Percentiles rank a stretch among this genome's conserved stretches.
These are phyloP conservation scores for Triplophysa yarkandensis DNA, from an alignment of 2,797 vertebrate genomes.

Conservation along the genomic window DNA sequence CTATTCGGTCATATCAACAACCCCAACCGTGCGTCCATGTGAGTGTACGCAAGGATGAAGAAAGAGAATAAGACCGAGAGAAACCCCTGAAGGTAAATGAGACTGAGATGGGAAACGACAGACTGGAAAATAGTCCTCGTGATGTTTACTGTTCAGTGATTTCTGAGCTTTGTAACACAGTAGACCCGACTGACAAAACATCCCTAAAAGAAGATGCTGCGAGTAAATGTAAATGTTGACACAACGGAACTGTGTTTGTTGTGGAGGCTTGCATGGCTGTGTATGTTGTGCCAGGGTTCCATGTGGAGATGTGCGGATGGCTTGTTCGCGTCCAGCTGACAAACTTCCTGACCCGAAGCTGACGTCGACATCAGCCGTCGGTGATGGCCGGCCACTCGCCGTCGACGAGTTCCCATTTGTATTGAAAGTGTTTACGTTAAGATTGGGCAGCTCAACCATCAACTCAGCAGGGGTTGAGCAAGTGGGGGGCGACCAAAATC, in stretches of 20 bases:
- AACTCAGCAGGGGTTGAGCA: constrained; percentile 30
- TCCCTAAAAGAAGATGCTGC: neutral
- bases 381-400: constrained; percentile 56
- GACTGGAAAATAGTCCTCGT: neutral
- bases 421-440: constrained; percentile 62
- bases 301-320: constrained; percentile 52
- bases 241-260: constrained; percentile 9
- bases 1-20: neutral
- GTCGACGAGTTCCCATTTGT: constrained; percentile 54
- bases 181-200: neutral
- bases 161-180: neutral
- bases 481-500: neutral
- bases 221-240: neutral
- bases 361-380: constrained; percentile 72
- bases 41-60: neutral
- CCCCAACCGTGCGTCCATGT: neutral
- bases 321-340: constrained; percentile 68
- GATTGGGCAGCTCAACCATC: constrained; percentile 62
- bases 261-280: neutral
- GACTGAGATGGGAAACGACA: neutral
- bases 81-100: neutral
- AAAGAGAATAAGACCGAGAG: neutral
- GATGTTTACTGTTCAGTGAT: neutral
- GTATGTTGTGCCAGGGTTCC: constrained; percentile 49
- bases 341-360: constrained; percentile 75